Base-by-base conservation (phyloP, 2,797 vertebrate species). In the Sebastes wilsoni region DNA sequence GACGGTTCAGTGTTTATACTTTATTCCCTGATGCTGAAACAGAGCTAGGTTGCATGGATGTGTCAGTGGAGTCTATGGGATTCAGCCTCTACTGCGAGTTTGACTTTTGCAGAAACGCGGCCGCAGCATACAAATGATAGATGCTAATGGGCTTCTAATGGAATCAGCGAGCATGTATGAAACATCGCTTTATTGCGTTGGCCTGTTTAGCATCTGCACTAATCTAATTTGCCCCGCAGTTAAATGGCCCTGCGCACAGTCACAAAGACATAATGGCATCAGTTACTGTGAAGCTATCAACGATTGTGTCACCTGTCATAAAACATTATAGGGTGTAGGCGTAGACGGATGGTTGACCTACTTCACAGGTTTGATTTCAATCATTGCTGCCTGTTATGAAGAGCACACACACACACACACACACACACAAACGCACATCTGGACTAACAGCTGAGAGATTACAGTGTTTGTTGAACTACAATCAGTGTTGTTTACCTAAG, bases 181-280 rank as follows among this genome's bases (percentile, higher is more conserved):
- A 78, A 62, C 77, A 80, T 83, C 13, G 75, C 70, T 89, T 82
- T 82, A 87, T 92, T 84, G 82, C 71, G 65, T 28, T 71, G 85
- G 64, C 70, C 86, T 79, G 87, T 74, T 90, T 82, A 80, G 82
- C 60, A 4, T 83, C 67, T 71, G 66, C 56, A 20, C 80, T 89
- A 81, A 93, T 87, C 72, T 88, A 56, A 92, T 93, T 88, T 84
- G 34, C 62, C 34, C 66, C 30, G 18, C 72, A 56, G 87, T 88
- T 85, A 80, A 89, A 84, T 71, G 77, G 78, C 73, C 69, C 59
- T 61, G 85, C 62, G n/a, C 76, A 76, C 72, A 75, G 78, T 83
- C 65, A 56, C 79, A 75, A 34, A 66, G 71, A 64, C n/a, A 54
- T 85, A 83, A 87, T 72, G 64, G 66, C 84, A 77, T 83, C 79